Evolutionary conservation across 2,888 invertebrate genomes (phyloP).

Genomic region (Apamea crenata): DNA sequence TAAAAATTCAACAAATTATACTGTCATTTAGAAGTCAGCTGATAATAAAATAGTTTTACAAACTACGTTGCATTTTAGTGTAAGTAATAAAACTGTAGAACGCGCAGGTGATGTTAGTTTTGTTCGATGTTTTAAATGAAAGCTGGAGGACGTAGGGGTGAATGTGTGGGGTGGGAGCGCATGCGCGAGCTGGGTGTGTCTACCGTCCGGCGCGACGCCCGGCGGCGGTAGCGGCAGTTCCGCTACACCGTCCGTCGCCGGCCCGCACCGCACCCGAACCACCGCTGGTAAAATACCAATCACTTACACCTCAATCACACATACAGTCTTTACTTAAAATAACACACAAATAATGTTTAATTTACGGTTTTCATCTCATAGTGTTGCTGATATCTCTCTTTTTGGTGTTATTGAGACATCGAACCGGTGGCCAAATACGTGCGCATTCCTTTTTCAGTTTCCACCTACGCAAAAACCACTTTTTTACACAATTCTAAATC

Average conservation of each 20-base stretch:
- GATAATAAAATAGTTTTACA: conserved; percentile 17
- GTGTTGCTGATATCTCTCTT: conserved; percentile 45
- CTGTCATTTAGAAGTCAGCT: not conserved
- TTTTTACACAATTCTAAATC: conserved; percentile 58
- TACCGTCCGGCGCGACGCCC: conserved; percentile 76
- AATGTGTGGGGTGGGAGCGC: conserved; percentile 76
- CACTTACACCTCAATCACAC: conserved; percentile 59
- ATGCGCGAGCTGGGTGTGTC: conserved; percentile 89
- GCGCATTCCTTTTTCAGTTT: conserved; percentile 77
- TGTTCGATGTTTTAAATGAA: conserved; percentile 63
- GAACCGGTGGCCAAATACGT: conserved; percentile 72
- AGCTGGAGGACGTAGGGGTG: conserved; percentile 69
- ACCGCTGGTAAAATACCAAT: conserved; percentile 75
- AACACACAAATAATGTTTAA: conserved; percentile 17
- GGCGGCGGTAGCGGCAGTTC: conserved; percentile 83
- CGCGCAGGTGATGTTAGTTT: conserved; percentile 65
- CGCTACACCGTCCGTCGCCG: conserved; percentile 76
- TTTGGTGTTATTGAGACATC: conserved; percentile 59
- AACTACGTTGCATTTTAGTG: conserved; percentile 7
- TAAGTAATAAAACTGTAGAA: conserved; percentile 35
- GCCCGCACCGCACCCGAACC: conserved; percentile 68
- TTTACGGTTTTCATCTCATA: conserved; percentile 27
- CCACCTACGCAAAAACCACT: conserved; percentile 79
- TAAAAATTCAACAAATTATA: not conserved
- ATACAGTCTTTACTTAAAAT: conserved; percentile 55